Percentiles rank a stretch among this genome's conserved stretches.
Conservation (phyloP, 2,113 vertebrate species). For the Caranx melampygus region DNA sequence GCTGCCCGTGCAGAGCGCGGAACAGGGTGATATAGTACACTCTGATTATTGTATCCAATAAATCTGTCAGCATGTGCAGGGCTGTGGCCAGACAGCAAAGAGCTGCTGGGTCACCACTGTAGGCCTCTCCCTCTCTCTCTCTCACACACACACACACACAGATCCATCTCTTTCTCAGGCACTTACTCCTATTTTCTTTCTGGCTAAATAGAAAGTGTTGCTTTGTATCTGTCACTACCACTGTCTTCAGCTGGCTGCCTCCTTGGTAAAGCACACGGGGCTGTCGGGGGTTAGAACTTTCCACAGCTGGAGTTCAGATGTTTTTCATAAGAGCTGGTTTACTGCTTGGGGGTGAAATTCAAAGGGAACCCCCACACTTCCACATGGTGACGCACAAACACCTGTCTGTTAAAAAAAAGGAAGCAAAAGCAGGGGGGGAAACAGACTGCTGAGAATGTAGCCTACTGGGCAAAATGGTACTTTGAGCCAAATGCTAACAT, state of each 20-base stretch:
- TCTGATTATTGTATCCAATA: slow-evolving; percentile 73
- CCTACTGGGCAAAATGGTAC: too few species aligned
- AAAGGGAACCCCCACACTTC: neutral
- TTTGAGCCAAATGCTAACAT: neutral
- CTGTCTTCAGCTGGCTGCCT: neutral
- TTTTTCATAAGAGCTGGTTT: slow-evolving; percentile 7
- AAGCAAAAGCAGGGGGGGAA: neutral
- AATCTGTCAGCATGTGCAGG: slow-evolving; percentile 70
- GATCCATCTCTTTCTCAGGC: slow-evolving; percentile 21
- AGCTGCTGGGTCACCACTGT: slow-evolving; percentile 35
- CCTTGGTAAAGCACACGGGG: slow-evolving; percentile 10
- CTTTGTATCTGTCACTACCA: slow-evolving; percentile 24
- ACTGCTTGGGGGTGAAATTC: slow-evolving; percentile 15
- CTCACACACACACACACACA: neutral
- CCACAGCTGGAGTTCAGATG: slow-evolving; percentile 2
- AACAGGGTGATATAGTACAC: slow-evolving; percentile 62
- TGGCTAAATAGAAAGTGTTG: slow-evolving; percentile 9
- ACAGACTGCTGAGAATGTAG: too few species aligned
- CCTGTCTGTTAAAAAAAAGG: slow-evolving; percentile 7
- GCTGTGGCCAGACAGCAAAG: slow-evolving; percentile 37
- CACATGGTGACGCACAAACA: neutral
- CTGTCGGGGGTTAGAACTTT: slow-evolving; percentile 17
- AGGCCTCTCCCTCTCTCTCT: slow-evolving; percentile 15
- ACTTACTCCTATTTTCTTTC: slow-evolving; percentile 28
- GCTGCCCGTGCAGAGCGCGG: slow-evolving; percentile 52